Conservation (phyloP, 2,888 invertebrate species). For the Drosophila diplacantha region DNA sequence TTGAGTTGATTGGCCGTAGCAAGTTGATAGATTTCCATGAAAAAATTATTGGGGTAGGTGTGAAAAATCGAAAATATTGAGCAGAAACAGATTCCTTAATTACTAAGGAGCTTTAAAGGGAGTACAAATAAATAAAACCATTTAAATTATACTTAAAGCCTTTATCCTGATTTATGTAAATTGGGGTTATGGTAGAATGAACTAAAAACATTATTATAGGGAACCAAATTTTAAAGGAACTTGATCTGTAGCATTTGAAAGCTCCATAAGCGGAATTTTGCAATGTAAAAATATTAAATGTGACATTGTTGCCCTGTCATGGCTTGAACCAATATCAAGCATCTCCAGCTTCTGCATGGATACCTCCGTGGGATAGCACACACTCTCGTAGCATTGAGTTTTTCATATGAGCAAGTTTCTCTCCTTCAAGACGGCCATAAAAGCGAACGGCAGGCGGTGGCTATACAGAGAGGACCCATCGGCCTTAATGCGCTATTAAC, state of each 20-base stretch:
- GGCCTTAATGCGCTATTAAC: slow-evolving; percentile 53
- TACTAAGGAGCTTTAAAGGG: too few relatives aligned
- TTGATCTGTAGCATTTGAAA: too few relatives aligned
- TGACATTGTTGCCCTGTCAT: slow-evolving; percentile 17
- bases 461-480: not conserved
- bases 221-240: too few relatives aligned
- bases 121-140: too few relatives aligned
- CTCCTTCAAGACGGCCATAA: slow-evolving; percentile 30
- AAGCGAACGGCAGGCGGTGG: slow-evolving; percentile 26
- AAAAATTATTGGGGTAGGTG: not conserved
- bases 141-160: too few relatives aligned
- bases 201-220: too few relatives aligned
- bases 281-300: slow-evolving; percentile 10
- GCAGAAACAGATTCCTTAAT: too few relatives aligned
- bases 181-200: too few relatives aligned
- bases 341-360: slow-evolving; percentile 27
- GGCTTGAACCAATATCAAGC: slow-evolving; percentile 13
- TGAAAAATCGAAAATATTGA: not conserved
- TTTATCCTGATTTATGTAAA: too few relatives aligned
- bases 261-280: not conserved
- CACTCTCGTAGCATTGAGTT: slow-evolving; percentile 12
- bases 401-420: slow-evolving; percentile 23
- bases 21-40: not conserved
- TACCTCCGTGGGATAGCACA: slow-evolving; percentile 10
- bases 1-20: not conserved